Base-by-base conservation (phyloP, 2,888 invertebrate genomes). In the Fragum whitleyi region DNA sequence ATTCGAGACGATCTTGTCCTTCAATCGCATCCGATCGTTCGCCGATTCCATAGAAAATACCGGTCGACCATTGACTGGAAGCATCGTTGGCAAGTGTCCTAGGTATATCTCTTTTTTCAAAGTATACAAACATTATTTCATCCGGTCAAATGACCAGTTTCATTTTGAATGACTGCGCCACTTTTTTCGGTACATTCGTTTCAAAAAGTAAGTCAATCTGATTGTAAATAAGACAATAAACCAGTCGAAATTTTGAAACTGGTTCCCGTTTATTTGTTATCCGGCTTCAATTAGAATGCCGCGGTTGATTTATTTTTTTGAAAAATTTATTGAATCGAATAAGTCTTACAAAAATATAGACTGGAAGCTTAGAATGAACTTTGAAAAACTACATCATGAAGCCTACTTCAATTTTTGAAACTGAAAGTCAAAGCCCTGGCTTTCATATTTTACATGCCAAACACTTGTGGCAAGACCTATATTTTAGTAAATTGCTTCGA, bases 1-100 rank as follows among this genome's bases (percentile, higher is more conserved):
- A 84, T 92, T 91, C 39, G 91, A 89, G 3, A 92, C 74, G 32
- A 93, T 92, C 77, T 91, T 91, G 83, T 92, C 93, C 82, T 93
- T 93, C 39, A 92, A 85, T 55, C 91, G 83, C 81, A 91, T 88
- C 76, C 93, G 88, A 70, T 92, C 92, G 21, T 84, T 75, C 19
- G 70, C 70, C n/a, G 83, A 77, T 36, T 86, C 85, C 84, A 86
- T 81, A n/a, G 71, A 79, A 26, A 80, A 36, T 51, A 82, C 75
- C 55, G 74, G 73, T 53, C 79, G 79, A 3, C 85, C 81, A 42
- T 81, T 73, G 21, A 85, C 79, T 55, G 77, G 75, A 21, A 77
- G 77, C 85, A 85, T 85, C 51, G n/a, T 77, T n/a, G 26, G 29
- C 1, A 47, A 23, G 32, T 26, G 51, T 16, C 32, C 0, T 19